Base-by-base conservation (phyloP, 2,888 invertebrate genomes). In the Omphaloscelis lunosa region DNA sequence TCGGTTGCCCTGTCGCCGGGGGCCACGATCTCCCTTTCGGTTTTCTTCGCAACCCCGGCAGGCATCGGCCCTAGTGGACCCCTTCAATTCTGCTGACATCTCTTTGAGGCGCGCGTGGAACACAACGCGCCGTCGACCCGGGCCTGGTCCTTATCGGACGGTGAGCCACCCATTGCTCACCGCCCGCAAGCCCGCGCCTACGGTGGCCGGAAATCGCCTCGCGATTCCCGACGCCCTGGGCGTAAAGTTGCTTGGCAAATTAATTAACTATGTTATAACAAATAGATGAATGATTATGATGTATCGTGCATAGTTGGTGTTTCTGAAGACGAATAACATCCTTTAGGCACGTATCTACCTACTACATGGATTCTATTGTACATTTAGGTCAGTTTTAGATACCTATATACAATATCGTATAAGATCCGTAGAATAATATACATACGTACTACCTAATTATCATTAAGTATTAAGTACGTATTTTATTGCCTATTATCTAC, bases 281-380 rank as follows among this genome's bases (percentile, higher is more conserved):
- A 75, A 61, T 51, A 34, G 39, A 67, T 82, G 75, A 82, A 58
- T 29, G 66, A 75, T 66, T 79, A 67, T 81, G 82, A 79, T 75
- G 66, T 48, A 79, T 79, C 56, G 67, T 9, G 75, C 0, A 56
- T 73, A 62, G 29, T 65, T 65, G 65, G 48, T 56, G 41, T 63
- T 77, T 63, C 41, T 58, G 51, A 65, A 58, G 23, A 23, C 23
- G 66, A 66, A 79, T 71, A 34, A 53, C n/a, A 62, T 15, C 63
- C 23, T 45, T 61, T 77, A 48, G 45, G 8, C 17, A 58, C 29
- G 59, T 59, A 59, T 17, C 3, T 56, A 12, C 12, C 11, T 11
- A 5, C 3, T n/a, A 59, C 29, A 78, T 65, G 41, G 15, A 68
- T 63, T 77, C 1, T 65, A 51, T 7, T 11, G 51, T 53, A 23